Evolutionary conservation across 2,797 vertebrate genomes (phyloP).

Genomic region (Chiroxiphia lanceolata): DNA sequence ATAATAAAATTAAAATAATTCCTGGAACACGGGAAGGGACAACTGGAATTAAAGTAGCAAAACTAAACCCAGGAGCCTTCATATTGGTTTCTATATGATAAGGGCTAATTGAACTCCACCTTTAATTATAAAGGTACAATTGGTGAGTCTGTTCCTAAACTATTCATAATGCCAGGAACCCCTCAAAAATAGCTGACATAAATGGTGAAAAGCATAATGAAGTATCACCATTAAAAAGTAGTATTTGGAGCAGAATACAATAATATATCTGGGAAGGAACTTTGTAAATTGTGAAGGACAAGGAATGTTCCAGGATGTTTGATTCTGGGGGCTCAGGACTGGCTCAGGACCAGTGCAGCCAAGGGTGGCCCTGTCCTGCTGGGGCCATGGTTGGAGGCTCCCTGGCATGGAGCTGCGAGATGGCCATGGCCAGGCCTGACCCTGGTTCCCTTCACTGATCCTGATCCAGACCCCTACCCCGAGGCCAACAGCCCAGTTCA

Average conservation of each 20-base stretch:
- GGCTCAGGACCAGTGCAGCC: background rate
- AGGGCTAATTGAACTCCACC: background rate
- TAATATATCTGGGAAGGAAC: background rate
- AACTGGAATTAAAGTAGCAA: background rate
- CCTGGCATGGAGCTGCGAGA: background rate
- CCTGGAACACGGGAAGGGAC: background rate
- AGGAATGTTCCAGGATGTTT: background rate
- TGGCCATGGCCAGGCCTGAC: too few relatives aligned
- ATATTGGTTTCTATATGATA: background rate
- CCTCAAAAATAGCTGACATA: background rate
- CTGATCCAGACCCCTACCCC: background rate
- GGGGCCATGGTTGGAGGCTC: background rate
- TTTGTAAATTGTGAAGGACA: background rate
- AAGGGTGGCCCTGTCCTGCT: background rate
- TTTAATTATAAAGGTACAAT: background rate
- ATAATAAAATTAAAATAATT: background rate
- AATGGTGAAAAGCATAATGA: background rate
- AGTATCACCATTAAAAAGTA: background rate
- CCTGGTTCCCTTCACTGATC: background rate
- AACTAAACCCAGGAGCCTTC: background rate
- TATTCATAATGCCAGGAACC: background rate
- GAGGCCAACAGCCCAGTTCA: too few relatives aligned
- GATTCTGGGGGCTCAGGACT: accelerated
- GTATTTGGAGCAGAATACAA: background rate
- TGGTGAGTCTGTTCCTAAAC: background rate